Conservation (phyloP, 2,888 invertebrate species). For the Drosophila prolongata region DNA sequence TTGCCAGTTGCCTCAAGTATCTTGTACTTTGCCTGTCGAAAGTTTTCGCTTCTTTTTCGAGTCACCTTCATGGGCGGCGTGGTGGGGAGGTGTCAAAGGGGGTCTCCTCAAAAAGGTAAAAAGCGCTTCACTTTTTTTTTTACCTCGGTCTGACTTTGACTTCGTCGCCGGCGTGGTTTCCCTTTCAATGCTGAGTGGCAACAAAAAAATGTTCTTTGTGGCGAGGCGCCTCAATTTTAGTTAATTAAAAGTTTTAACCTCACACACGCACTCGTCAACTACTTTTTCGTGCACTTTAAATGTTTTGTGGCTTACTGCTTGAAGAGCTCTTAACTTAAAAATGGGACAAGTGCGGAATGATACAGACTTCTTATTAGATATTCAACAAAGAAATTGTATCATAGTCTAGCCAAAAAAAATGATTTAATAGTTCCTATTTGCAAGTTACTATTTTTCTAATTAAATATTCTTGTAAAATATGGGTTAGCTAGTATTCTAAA, state of each 20-base stretch:
- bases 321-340: no score
- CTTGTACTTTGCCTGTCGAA: conserved; percentile 37
- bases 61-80: not conserved
- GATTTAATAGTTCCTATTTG: no score
- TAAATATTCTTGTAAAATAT: no score
- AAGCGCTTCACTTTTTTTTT: conserved; percentile 12
- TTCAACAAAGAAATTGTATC: no score
- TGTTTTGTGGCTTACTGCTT: not conserved
- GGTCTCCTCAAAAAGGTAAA: conserved; percentile 18
- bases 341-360: no score
- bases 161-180: conserved; percentile 6
- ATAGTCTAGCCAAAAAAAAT: no score
- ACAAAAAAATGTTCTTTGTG: conserved; percentile 47
- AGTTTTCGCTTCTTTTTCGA: conserved; percentile 17
- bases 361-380: no score
- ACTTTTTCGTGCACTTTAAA: not conserved
- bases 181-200: conserved; percentile 10
- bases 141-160: conserved; percentile 8
- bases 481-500: no score
- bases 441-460: no score
- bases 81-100: not conserved
- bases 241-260: conserved; percentile 62
- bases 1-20: conserved; percentile 62
- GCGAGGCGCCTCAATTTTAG: conserved; percentile 60
- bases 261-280: not conserved